Evolutionary conservation across 2,113 vertebrate species (phyloP).

Genomic region (Tetrao urogallus): DNA sequence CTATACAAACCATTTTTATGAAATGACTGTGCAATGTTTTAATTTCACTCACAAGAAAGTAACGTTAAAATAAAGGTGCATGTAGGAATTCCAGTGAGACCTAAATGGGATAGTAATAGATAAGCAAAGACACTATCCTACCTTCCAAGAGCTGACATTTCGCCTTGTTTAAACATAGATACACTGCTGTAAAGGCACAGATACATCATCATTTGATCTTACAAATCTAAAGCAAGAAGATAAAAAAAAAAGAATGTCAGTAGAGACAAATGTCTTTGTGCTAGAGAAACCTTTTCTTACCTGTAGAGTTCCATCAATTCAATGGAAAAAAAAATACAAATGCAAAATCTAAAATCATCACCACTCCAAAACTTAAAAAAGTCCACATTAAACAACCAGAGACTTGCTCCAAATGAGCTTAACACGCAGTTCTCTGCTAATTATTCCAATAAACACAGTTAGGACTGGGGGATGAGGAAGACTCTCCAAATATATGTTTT

Average conservation of each 20-base stretch:
- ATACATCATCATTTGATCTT: neutral
- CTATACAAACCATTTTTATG: neutral
- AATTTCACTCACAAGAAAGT: neutral
- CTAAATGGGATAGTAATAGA: neutral
- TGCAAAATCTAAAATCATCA: neutral
- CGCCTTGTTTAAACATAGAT: neutral
- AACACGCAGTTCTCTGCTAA: neutral
- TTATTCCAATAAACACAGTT: neutral
- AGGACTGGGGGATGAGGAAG: neutral
- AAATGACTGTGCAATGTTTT: neutral
- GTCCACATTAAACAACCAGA: neutral
- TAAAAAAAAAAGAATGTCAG: neutral
- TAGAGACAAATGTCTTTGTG: neutral
- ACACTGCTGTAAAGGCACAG: neutral
- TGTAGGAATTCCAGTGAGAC: neutral
- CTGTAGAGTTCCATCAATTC: neutral
- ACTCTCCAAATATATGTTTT: neutral
- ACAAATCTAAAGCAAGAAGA: neutral
- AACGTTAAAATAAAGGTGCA: neutral
- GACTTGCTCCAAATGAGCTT: neutral
- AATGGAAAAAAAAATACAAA: neutral
- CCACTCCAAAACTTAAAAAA: neutral
- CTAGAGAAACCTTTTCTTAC: neutral
- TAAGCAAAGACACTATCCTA: neutral
- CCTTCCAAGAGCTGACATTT: neutral